phyloP scores from a whole-genome alignment of 2,797 vertebrate species.

The Threskiornis aethiopicus region DNA sequence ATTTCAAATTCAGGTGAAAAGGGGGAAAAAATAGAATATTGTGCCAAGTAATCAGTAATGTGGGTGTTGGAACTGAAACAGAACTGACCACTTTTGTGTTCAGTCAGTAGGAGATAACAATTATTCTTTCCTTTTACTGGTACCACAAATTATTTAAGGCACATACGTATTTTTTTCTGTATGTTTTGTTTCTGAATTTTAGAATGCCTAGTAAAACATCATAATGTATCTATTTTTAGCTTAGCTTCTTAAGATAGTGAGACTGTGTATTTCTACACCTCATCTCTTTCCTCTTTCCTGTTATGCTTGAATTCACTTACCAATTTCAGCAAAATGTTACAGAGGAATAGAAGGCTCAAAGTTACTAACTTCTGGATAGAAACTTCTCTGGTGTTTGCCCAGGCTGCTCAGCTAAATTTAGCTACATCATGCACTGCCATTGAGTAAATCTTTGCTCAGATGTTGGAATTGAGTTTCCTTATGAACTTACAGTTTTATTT shows the following conservation, averaged over 20 bases:
- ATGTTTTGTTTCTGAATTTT: not conserved
- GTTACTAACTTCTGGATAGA: not conserved
- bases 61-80: not conserved
- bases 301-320: not conserved
- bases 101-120: not conserved
- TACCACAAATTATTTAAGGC: not conserved
- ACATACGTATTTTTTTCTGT: not conserved
- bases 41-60: not conserved
- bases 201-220: not conserved
- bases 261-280: not conserved
- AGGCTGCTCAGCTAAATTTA: not conserved
- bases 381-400: not conserved
- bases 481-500: not conserved
- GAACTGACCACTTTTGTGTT: not conserved
- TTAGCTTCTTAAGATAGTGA: not conserved
- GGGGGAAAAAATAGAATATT: not conserved
- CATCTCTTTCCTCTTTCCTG: not conserved
- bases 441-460: not conserved
- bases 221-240: not conserved
- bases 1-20: slow-evolving; percentile 90
- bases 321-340: not conserved
- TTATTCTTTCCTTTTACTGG: not conserved
- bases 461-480: not conserved
- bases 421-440: not conserved
- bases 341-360: not conserved